These are phyloP conservation scores for Trichonephila clavipes DNA, from an alignment of 1,140 invertebrate species.

Conservation along the genomic window DNA sequence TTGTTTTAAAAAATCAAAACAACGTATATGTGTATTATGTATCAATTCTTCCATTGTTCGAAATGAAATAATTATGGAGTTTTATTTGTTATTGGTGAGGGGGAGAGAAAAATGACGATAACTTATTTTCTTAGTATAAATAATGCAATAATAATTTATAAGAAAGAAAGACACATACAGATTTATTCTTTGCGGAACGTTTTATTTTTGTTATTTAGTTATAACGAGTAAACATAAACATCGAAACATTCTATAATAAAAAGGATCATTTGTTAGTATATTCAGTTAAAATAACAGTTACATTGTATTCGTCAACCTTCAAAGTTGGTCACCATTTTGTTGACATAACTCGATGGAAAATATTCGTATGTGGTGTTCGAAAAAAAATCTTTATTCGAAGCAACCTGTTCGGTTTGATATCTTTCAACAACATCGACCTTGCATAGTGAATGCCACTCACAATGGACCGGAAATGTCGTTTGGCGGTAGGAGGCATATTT, in stretches of 20 bases:
- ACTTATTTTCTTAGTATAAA: not conserved
- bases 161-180: not conserved
- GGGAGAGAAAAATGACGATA: not conserved
- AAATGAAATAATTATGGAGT: not conserved
- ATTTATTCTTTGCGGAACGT: not conserved
- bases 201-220: not conserved
- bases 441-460: constrained; percentile 18
- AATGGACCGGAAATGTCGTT: constrained; percentile 68
- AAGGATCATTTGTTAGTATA: not conserved
- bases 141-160: not conserved
- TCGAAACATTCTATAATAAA: not conserved
- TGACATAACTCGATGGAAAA: constrained; percentile 12
- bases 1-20: not conserved
- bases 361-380: not conserved
- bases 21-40: not conserved
- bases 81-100: not conserved
- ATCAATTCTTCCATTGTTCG: not conserved
- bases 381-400: not conserved
- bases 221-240: constrained; percentile 9
- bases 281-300: constrained; percentile 10
- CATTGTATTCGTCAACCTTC: constrained; percentile 32
- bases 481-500: constrained; percentile 33
- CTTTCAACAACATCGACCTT: constrained; percentile 57
- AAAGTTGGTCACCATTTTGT: constrained; percentile 43
- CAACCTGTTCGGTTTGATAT: constrained; percentile 54